Conservation (phyloP, 2,888 invertebrate species). For the Pelosia muscerda region DNA sequence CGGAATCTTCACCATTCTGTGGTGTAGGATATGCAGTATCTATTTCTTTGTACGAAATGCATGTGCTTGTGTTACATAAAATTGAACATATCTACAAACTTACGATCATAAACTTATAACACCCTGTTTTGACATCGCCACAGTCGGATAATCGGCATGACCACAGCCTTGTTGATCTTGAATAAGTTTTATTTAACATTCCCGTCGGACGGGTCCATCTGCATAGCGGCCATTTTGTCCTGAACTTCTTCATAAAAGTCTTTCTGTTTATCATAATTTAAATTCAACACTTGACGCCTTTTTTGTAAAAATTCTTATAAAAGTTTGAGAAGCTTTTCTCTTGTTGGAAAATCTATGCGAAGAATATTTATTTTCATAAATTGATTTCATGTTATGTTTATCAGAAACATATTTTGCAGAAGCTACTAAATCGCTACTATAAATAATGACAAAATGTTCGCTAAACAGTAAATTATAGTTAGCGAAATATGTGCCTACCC, state of each 20-base stretch:
- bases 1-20: too few relatives aligned
- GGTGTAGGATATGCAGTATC: too few relatives aligned
- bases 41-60: too few relatives aligned
- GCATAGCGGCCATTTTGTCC: constrained; percentile 6
- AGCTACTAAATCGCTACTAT: not conserved
- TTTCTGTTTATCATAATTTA: constrained; percentile 16
- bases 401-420: not conserved
- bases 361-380: constrained; percentile 2
- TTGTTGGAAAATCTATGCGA: not conserved
- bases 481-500: too few relatives aligned
- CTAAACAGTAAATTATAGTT: not conserved
- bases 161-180: not conserved
- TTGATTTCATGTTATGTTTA: not conserved
- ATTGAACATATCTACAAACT: not conserved
- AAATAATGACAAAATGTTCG: too few relatives aligned
- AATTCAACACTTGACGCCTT: constrained; percentile 16
- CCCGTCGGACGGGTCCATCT: constrained; percentile 1
- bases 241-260: constrained; percentile 12
- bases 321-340: constrained; percentile 18
- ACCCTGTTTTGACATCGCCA: not conserved
- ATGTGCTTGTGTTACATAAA: too few relatives aligned
- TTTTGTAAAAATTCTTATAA: constrained; percentile 17
- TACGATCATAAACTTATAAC: not conserved
- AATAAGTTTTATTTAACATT: constrained; percentile 2
- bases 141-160: not conserved